Percentiles rank a stretch among this genome's conserved stretches.
phyloP scores from a whole-genome alignment of 1,140 invertebrate species.

The Tribolium castaneum region DNA sequence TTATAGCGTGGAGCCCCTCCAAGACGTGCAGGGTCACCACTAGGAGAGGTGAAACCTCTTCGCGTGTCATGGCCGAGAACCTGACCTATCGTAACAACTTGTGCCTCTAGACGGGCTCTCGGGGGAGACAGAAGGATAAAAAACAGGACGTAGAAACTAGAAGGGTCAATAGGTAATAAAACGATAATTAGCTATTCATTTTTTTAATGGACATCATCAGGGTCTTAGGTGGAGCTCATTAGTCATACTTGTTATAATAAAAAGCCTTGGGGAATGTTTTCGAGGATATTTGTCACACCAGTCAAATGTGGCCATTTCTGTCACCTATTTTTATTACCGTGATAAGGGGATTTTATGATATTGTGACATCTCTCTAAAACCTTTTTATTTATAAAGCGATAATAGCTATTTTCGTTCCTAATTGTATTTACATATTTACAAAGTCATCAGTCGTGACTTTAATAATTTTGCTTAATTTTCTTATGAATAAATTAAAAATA shows the following conservation, averaged over 20 bases:
- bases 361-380: neutral
- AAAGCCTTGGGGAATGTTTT: neutral
- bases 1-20: constrained; percentile 41
- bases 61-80: constrained; percentile 52
- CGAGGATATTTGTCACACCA: neutral
- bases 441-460: neutral
- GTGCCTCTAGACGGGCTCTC: neutral
- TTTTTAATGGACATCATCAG: neutral
- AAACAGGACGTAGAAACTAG: neutral
- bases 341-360: constrained; percentile 19
- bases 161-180: neutral
- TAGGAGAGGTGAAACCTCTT: constrained; percentile 44
- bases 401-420: neutral
- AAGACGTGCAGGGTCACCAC: constrained; percentile 25
- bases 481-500: constrained; percentile 27
- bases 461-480: neutral
- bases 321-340: neutral
- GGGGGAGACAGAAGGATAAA: neutral
- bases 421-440: neutral
- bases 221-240: neutral
- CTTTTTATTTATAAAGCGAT: constrained; percentile 12
- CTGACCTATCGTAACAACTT: constrained; percentile 53
- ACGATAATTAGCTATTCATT: neutral
- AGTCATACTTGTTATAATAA: constrained; percentile 4
- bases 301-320: neutral